Conservation (phyloP, 1,140 invertebrate species). For the Venturia canescens region DNA sequence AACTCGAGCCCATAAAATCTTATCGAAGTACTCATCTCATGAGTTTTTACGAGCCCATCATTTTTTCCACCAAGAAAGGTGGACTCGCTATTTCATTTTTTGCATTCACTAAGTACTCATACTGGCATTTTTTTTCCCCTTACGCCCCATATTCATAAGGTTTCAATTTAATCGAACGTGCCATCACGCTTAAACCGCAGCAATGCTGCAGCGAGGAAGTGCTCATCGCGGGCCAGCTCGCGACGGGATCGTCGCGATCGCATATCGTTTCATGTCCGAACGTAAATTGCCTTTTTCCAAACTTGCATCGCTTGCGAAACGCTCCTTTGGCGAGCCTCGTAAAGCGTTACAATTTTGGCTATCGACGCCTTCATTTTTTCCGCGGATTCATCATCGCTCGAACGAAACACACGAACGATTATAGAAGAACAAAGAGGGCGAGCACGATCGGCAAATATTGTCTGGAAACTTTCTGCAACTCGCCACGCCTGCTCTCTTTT, state of each 20-base stretch:
- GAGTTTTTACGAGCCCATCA: too few species aligned
- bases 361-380: not conserved
- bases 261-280: not conserved
- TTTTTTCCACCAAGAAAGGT: too few species aligned
- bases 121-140: not conserved
- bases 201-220: not conserved
- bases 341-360: not conserved
- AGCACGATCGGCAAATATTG: constrained; percentile 21
- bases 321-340: too few species aligned
- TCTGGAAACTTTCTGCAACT: constrained; percentile 44
- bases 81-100: too few species aligned
- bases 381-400: not conserved
- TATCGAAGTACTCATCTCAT: too few species aligned
- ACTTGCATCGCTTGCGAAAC: not conserved
- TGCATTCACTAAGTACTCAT: too few species aligned
- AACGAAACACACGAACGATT: not conserved
- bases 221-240: not conserved
- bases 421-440: not conserved
- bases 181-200: not conserved
- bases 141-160: not conserved
- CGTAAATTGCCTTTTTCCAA: not conserved
- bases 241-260: not conserved
- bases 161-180: constrained; percentile 12
- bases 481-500: constrained; percentile 58
- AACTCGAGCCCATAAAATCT: too few species aligned